These are phyloP conservation scores for Drosophila barbarae DNA, from an alignment of 2,888 invertebrate genomes.

Conservation along the genomic window DNA sequence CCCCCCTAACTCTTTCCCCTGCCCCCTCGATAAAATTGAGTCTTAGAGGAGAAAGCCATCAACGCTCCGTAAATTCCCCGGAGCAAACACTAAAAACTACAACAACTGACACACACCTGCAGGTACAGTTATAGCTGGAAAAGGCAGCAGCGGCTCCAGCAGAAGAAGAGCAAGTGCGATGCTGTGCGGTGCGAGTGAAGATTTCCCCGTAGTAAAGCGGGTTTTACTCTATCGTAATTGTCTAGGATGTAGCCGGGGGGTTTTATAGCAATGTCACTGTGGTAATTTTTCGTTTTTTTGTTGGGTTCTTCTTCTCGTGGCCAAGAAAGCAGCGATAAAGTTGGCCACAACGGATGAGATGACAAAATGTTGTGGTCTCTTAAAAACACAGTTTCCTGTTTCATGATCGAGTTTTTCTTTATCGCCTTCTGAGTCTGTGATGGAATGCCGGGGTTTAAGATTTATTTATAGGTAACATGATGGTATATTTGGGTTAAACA, in stretches of 20 bases:
- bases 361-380: conserved; percentile 35
- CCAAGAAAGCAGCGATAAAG: conserved; percentile 22
- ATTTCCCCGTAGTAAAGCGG: conserved; percentile 64
- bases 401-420: conserved; percentile 22
- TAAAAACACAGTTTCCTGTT: conserved; percentile 34
- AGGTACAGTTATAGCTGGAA: conserved; percentile 34
- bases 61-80: conserved; percentile 63
- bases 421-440: background rate
- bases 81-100: conserved; percentile 57
- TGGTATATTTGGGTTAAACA: conserved; percentile 17
- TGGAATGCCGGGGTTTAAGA: conserved; percentile 11
- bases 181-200: conserved; percentile 32
- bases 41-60: conserved; percentile 69
- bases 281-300: conserved; percentile 21
- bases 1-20: background rate
- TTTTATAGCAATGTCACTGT: conserved; percentile 40
- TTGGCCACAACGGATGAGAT: conserved; percentile 23
- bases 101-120: conserved; percentile 29
- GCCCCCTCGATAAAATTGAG: conserved; percentile 1
- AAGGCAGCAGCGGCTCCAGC: conserved; percentile 3
- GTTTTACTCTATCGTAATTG: conserved; percentile 40
- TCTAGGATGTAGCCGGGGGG: conserved; percentile 27
- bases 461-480: conserved; percentile 18
- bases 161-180: conserved; percentile 26
- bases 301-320: conserved; percentile 4